Percentiles rank a stretch among this genome's conserved stretches.
Conservation (phyloP, 1,140 invertebrate genomes). For the Atta colombica region DNA sequence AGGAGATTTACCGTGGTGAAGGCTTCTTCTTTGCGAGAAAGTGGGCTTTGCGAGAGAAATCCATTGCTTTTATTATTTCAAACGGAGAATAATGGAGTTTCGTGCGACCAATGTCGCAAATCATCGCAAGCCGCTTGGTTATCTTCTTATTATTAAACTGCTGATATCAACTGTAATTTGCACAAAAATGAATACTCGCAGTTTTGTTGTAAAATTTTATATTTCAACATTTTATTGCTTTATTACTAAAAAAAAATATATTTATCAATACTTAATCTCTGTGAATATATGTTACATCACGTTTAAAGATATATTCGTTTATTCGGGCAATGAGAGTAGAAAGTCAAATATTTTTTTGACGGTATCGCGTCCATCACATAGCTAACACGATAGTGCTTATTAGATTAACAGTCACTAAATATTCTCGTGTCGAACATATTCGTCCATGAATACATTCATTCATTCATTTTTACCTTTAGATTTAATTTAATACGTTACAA, state of each 20-base stretch:
- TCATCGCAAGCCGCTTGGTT: constrained; percentile 27
- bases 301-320: neutral
- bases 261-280: constrained; percentile 9
- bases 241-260: neutral
- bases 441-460: no score
- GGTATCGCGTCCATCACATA: neutral
- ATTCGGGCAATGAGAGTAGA: neutral
- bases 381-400: neutral
- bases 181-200: constrained; percentile 13
- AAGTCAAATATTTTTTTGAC: neutral
- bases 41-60: constrained; percentile 55
- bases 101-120: constrained; percentile 20
- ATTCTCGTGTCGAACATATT: neutral
- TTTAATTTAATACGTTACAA: neutral
- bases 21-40: constrained; percentile 50
- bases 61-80: constrained; percentile 63
- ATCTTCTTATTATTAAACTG: constrained; percentile 42
- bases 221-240: neutral
- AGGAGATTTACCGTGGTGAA: constrained; percentile 56
- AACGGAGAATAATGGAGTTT: constrained; percentile 60
- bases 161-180: constrained; percentile 26
- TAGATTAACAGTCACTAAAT: constrained; percentile 19
- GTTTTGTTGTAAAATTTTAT: neutral
- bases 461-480: neutral
- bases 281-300: neutral